Base-by-base conservation (phyloP, 2,888 invertebrate species). In the Polyommatus icarus region DNA sequence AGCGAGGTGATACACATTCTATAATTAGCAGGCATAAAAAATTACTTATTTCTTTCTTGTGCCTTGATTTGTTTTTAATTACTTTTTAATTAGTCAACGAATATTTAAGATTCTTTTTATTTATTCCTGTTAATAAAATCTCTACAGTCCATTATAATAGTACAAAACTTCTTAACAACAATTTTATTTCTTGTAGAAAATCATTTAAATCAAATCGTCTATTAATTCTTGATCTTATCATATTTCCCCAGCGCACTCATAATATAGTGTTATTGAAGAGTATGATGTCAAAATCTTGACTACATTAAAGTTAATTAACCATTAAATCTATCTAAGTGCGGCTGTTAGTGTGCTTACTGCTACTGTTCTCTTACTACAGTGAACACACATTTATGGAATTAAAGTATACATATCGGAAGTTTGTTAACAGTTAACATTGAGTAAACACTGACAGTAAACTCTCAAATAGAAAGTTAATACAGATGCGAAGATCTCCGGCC, bases 391-490 rank as follows among this genome's bases (percentile, higher is more conserved):
- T 61, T 61, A 12, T 24, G 20, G 12, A 24, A 61, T 61, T 61
- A 24, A 24, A 61, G 61, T 61, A 15, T 18, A 32, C 29, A 32
- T 67, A 15, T 67, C 24, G 24, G 61, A 29, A 32, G 29, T 29
- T 67, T 67, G 67, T 67, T 73, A 46, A 50, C 6, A 50, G 75
- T 50, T 75, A 75, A 75, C 29, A 50, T 75, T 67, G 67, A 29
- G 67, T 67, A 67, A 67, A 32, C 67, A 75, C 50, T 50, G 29
- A 29, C 24, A 54, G 18, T 75, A 75, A 75, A 75, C 75, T 75
- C 75, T 75, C 75, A 75, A 75, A 54, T 75, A 75, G 75, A 75
- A 75, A 75, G 75, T 75, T 73, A 75, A 75, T 75, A 75, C 29
- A 75, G 75, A 75, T 75, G 75, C 29, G 46, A 50, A 75, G 29